Evolutionary conservation across 2,888 invertebrate genomes (phyloP).

Genomic region (Drosophila mercatorum): DNA sequence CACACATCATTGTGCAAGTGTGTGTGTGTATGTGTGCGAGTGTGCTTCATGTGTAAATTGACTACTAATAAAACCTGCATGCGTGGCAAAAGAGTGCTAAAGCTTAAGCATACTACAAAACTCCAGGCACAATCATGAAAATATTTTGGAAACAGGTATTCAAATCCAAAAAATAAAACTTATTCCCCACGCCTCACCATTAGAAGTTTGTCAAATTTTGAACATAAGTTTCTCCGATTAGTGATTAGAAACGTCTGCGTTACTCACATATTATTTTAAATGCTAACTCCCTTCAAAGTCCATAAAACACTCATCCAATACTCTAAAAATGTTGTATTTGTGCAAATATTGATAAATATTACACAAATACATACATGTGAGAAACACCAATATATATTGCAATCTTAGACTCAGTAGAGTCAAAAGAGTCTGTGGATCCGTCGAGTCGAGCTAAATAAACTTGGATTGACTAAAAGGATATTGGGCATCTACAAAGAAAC

Average conservation of each 20-base stretch:
- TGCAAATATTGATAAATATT: not conserved
- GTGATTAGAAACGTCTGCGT: not conserved
- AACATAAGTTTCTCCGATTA: not conserved
- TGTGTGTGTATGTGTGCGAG: constrained; percentile 1
- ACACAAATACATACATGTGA: not conserved
- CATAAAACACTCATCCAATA: too few species aligned
- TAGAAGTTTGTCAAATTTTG: not conserved
- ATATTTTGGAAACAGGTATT: constrained; percentile 50
- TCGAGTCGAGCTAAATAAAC: too few species aligned
- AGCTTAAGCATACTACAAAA: constrained; percentile 8
- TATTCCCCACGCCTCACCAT: not conserved
- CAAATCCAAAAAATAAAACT: not conserved
- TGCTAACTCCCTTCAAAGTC: too few species aligned
- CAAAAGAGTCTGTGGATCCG: too few species aligned
- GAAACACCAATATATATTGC: not conserved
- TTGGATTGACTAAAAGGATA: too few species aligned
- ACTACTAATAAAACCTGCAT: constrained; percentile 35
- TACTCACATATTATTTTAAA: too few species aligned
- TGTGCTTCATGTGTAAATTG: constrained; percentile 31
- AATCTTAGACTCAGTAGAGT: not conserved
- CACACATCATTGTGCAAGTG: not conserved
- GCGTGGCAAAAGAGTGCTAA: constrained; percentile 9
- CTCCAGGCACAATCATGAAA: constrained; percentile 18
- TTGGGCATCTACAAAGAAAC: too few species aligned
- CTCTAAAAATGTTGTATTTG: not conserved